These are phyloP conservation scores for Nycteola revayana DNA, from an alignment of 2,888 invertebrate genomes.

Conservation along the genomic window DNA sequence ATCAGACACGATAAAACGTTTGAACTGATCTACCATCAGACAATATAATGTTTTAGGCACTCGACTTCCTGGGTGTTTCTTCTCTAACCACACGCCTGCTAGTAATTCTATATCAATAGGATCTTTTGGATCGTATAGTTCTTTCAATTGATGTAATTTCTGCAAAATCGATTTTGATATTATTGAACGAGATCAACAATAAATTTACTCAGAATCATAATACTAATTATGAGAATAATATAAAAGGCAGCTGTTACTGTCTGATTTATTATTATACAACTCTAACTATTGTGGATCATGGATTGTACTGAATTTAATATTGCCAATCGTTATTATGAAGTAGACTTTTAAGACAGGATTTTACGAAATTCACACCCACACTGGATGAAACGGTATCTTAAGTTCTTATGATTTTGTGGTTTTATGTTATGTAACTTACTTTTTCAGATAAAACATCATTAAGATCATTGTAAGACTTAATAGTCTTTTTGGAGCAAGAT, in stretches of 20 bases:
- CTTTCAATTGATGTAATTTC: slow-evolving; percentile 29
- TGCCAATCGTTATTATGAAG: neutral
- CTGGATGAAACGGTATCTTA: neutral
- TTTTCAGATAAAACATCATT: slow-evolving; percentile 5
- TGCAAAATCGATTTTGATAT: slow-evolving; percentile 4
- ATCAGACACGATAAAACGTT: slow-evolving; percentile 88
- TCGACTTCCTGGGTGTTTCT: slow-evolving; percentile 88
- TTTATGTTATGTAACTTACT: slow-evolving; percentile 5
- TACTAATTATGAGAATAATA: neutral
- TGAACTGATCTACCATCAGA: slow-evolving; percentile 91
- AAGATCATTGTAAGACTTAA: slow-evolving; percentile 5
- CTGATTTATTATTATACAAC: no score
- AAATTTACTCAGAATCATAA: neutral
- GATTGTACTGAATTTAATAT: no score
- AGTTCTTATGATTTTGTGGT: neutral
- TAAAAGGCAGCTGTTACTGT: no score
- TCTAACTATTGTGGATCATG: no score
- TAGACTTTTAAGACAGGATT: neutral
- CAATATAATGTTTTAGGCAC: slow-evolving; percentile 93
- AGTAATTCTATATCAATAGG: slow-evolving; percentile 92
- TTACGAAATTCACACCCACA: neutral
- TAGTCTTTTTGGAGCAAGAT: slow-evolving; percentile 2
- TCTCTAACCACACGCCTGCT: slow-evolving; percentile 92
- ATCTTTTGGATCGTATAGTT: slow-evolving; percentile 59
- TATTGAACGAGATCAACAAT: neutral